Evolutionary conservation across 2,797 vertebrate genomes (phyloP).

Genomic region (Sebastes cheni): DNA sequence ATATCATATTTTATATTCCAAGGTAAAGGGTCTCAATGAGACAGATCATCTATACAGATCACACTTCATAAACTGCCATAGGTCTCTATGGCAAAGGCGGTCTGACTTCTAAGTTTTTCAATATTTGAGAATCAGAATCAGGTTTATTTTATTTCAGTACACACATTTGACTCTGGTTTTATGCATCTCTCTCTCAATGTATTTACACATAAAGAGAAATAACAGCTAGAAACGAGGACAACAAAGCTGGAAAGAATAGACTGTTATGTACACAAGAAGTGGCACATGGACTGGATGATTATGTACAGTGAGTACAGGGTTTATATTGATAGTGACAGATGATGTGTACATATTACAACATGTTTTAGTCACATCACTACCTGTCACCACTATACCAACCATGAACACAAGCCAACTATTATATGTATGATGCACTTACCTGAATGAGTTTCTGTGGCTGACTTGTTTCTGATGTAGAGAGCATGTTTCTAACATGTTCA

Average conservation of each 20-base stretch:
- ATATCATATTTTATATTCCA: not conserved
- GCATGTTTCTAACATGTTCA: constrained; percentile 3
- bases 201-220: too few relatives aligned
- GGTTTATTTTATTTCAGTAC: too few relatives aligned
- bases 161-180: not conserved
- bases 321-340: too few relatives aligned
- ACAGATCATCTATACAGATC: not conserved
- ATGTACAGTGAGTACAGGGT: too few relatives aligned
- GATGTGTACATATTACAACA: too few relatives aligned
- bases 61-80: not conserved
- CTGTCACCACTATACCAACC: not conserved
- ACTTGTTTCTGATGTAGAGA: constrained; percentile 8
- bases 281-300: too few relatives aligned
- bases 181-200: too few relatives aligned
- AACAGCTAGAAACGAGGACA: too few relatives aligned
- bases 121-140: too few relatives aligned
- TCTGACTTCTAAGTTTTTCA: too few relatives aligned
- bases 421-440: constrained; percentile 49
- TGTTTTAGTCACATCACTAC: not conserved
- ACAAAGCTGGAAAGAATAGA: too few relatives aligned
- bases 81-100: not conserved
- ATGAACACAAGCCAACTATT: not conserved
- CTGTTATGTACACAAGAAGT: too few relatives aligned
- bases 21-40: not conserved
- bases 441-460: constrained; percentile 60